phyloP scores from a whole-genome alignment of 2,888 invertebrate species.

The Enchytraeus crypticus region DNA sequence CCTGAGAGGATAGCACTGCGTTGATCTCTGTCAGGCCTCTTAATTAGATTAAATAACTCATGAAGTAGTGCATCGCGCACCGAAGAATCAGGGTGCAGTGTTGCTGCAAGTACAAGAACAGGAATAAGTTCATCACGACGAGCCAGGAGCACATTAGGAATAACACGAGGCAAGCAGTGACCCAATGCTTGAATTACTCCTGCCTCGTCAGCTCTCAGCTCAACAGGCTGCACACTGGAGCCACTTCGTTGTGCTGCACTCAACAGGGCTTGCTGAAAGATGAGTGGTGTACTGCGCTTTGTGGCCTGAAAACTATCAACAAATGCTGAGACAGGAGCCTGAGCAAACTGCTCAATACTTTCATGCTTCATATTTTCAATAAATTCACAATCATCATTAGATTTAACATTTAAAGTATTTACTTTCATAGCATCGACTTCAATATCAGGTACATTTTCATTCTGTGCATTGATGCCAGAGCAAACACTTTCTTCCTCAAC shows the following conservation, averaged over 20 bases:
- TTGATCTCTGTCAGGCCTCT: conserved; percentile 62
- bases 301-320: neutral
- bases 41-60: conserved; percentile 63
- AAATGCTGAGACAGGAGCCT: neutral
- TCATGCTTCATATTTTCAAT: neutral
- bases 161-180: conserved; percentile 57
- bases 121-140: conserved; percentile 64
- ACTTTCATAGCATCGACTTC: too few relatives aligned
- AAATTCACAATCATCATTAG: too few relatives aligned
- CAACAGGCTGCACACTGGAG: conserved; percentile 43
- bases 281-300: conserved; percentile 45
- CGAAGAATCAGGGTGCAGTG: conserved; percentile 55
- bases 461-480: neutral
- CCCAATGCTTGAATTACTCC: conserved; percentile 53
- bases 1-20: conserved; percentile 52
- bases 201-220: conserved; percentile 35
- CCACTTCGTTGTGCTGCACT: conserved; percentile 43
- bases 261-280: conserved; percentile 55
- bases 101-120: conserved; percentile 57
- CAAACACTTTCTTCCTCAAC: neutral
- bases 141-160: conserved; percentile 61
- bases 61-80: conserved; percentile 60
- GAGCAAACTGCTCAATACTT: too few relatives aligned
- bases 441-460: neutral
- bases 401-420: too few relatives aligned